phyloP scores from a whole-genome alignment of 2,888 invertebrate species.

The Girardia tigrina region DNA sequence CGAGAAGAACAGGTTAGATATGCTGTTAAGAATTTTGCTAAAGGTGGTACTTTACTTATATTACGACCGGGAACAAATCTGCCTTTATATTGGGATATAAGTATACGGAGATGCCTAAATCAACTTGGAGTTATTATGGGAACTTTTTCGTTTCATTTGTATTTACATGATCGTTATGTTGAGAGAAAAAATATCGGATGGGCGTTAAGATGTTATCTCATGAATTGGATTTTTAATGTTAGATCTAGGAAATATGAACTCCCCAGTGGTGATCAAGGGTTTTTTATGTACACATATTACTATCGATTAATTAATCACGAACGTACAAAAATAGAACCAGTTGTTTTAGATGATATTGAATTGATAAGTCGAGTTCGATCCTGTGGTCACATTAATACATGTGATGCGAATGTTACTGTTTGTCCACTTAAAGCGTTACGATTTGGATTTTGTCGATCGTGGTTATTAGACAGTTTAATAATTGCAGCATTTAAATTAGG shows the following conservation, averaged over 20 bases:
- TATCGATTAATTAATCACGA: constrained; percentile 14
- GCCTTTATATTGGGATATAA: constrained; percentile 24
- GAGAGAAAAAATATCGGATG: constrained; percentile 3
- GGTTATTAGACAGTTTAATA: not conserved
- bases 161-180: not conserved
- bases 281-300: constrained; percentile 29
- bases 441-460: constrained; percentile 23
- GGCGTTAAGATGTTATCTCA: constrained; percentile 15
- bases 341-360: constrained; percentile 10
- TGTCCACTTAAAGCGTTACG: constrained; percentile 9
- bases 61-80: constrained; percentile 18
- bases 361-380: not conserved
- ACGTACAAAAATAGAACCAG: not conserved
- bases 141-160: constrained; percentile 24
- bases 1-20: not conserved
- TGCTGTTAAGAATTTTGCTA: not conserved
- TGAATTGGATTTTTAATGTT: constrained; percentile 12
- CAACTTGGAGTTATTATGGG: constrained; percentile 13
- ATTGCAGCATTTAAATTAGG: constrained; percentile 11
- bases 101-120: not conserved
- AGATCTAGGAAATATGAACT: constrained; percentile 3
- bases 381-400: not conserved
- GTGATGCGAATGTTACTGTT: constrained; percentile 24
- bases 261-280: constrained; percentile 7
- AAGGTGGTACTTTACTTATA: not conserved